Conservation (phyloP, 2,797 vertebrate genomes). For the Coluber constrictor region DNA sequence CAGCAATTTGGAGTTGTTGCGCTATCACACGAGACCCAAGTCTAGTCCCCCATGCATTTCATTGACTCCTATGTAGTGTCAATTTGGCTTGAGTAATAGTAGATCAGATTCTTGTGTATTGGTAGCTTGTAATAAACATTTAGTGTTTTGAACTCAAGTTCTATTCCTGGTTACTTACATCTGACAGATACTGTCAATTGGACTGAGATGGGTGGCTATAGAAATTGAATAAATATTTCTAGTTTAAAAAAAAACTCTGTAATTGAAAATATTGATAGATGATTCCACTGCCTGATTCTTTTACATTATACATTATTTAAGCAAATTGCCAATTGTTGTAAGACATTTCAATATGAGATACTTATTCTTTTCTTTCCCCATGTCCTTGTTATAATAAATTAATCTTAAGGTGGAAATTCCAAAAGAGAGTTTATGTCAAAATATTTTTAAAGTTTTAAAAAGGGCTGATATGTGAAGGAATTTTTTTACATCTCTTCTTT, state of each 20-base stretch:
- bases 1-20: background rate
- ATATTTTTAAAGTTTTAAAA: background rate
- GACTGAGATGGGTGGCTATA: background rate
- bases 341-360: background rate
- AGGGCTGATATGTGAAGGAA: background rate
- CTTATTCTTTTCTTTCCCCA: background rate
- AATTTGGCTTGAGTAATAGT: background rate
- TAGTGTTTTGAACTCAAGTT: background rate
- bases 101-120: background rate
- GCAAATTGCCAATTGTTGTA: background rate
- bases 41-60: background rate
- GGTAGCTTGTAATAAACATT: background rate
- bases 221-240: background rate
- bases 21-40: background rate
- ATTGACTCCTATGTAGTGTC: background rate
- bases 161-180: background rate
- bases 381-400: conserved; percentile 1
- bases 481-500: background rate
- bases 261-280: background rate
- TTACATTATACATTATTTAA: background rate
- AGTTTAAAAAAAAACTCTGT: background rate
- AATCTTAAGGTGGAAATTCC: background rate
- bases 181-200: background rate
- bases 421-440: conserved; percentile 5
- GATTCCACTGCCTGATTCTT: background rate